Evolutionary conservation across 1,140 invertebrate species (phyloP).

Genomic region (Sesamia nonagrioides): DNA sequence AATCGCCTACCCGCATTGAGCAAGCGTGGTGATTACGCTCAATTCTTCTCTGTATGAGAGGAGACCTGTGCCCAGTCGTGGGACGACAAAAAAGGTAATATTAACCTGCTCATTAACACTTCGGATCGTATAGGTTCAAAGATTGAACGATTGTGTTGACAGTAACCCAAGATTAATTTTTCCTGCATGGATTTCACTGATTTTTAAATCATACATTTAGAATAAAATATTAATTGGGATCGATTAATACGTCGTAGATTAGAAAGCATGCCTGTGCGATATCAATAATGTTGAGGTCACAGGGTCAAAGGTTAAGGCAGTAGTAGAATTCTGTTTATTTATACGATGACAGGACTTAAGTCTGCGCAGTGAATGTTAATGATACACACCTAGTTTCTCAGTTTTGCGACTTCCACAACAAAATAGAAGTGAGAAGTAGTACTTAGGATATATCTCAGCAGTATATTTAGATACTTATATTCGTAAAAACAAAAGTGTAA

Average conservation of each 20-base stretch:
- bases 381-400: background rate
- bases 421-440: background rate
- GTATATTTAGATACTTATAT: background rate
- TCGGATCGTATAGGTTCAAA: too few relatives aligned
- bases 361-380: too few relatives aligned
- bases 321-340: background rate
- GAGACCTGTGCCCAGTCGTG: too few relatives aligned
- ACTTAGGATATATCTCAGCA: background rate
- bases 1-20: too few relatives aligned
- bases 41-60: too few relatives aligned
- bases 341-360: background rate
- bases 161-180: too few relatives aligned
- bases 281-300: background rate
- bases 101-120: too few relatives aligned
- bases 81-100: too few relatives aligned
- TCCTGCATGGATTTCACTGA: too few relatives aligned
- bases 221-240: background rate
- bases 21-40: too few relatives aligned
- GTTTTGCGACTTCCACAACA: background rate
- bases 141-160: too few relatives aligned
- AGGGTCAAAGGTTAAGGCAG: background rate
- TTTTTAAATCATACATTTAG: too few relatives aligned
- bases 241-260: background rate
- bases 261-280: background rate
- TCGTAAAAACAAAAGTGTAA: constrained; percentile 42